Evolutionary conservation across 2,113 vertebrate genomes (phyloP), one percentile per base, ranked within the genome.

Genomic region (Dolichallabes microphthalmus): DNA sequence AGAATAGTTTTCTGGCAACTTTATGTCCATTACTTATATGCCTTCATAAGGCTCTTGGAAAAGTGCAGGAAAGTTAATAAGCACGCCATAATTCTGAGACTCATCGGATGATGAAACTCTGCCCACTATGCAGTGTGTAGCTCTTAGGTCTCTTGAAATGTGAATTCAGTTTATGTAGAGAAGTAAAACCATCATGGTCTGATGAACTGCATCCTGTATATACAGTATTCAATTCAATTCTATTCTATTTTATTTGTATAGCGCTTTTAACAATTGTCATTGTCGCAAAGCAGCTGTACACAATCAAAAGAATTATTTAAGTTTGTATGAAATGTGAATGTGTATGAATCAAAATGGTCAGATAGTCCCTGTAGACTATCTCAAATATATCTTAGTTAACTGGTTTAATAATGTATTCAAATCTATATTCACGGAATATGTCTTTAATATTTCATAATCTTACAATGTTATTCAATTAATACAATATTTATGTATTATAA

Each of bases 41-140:
- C 60, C 75, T 86, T 85, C 57, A 81, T 80, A 86, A 12, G 78
- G 71, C 53, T 80, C 79, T 81, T 50, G 78, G 83, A 81, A 81
- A 86, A 86, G 85, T 86, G 85, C 78, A 53, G 85, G 20, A 19
- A 53, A 63, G 55, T 74, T 86, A 81, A 81, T 86, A 86, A 81
- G 68, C 85, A 64, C 66, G 63, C 27, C n/a, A 68, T 74, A 53
- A 81, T 81, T 81, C 78, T 53, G 57, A 82, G 79, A 57, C 30
- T 82, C 71, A 63, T 64, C 20, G 30, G 58, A 86, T 86, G 85
- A 86, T 82, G 85, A 86, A 86, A 86, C 85, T 85, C 55, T 82
- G 85, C 79, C 30, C 60, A 80, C 85, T 64, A 20, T 71, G 68
- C 78, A 64, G n/a, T 52, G 66, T 74, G 35, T 17, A 81, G 45